Percentiles rank a stretch among this genome's conserved stretches.
Conservation (phyloP, 1,140 invertebrate species). For the Platorchestia sp. region DNA sequence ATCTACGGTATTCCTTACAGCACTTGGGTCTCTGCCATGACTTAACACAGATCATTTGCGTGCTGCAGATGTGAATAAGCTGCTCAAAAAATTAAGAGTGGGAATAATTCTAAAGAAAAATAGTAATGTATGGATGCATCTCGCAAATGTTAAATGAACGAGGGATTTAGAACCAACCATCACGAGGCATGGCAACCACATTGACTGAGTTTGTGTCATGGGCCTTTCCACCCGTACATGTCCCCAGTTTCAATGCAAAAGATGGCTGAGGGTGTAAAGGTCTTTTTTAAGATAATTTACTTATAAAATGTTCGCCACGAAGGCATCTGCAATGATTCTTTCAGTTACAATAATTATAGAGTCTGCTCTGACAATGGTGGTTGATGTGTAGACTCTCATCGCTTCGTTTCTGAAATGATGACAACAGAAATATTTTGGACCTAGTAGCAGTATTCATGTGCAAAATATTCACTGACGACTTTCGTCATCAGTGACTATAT, state of each 20-base stretch:
- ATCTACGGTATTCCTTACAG: too few relatives aligned
- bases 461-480: too few relatives aligned
- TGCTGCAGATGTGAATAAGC: not conserved
- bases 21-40: not conserved
- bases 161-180: not conserved
- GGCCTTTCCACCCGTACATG: not conserved
- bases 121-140: not conserved
- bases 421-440: too few relatives aligned
- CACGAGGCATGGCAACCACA: not conserved
- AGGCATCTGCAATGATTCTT: too few relatives aligned
- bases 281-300: too few relatives aligned
- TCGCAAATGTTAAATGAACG: not conserved
- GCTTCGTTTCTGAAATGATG: too few relatives aligned
- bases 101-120: not conserved
- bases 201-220: not conserved
- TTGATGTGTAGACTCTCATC: too few relatives aligned
- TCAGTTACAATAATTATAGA: too few relatives aligned
- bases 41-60: not conserved
- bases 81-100: not conserved
- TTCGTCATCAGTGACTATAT: too few relatives aligned
- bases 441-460: too few relatives aligned
- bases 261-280: not conserved
- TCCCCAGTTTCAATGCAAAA: not conserved
- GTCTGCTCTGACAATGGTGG: too few relatives aligned
- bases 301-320: too few relatives aligned